These are phyloP conservation scores for Tortrix viridana DNA, from an alignment of 2,888 invertebrate species.

Conservation along the genomic window DNA sequence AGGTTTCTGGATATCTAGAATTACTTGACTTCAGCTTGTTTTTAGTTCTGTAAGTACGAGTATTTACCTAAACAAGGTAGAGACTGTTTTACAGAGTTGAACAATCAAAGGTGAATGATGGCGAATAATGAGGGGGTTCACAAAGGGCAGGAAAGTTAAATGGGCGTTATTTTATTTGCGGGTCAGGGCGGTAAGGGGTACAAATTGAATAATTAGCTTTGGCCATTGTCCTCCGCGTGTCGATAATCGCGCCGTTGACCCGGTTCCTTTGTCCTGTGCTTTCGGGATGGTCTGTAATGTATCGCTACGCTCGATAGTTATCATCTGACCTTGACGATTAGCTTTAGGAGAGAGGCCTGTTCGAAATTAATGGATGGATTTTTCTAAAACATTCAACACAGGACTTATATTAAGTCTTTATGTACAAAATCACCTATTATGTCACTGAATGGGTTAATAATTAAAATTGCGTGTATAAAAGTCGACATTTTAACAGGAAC, in stretches of 20 bases:
- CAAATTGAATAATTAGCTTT: slow-evolving; percentile 77
- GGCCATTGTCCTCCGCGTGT: slow-evolving; percentile 60
- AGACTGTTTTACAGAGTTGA: slow-evolving; percentile 28
- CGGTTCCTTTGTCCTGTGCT: slow-evolving; percentile 54
- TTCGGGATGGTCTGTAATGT: slow-evolving; percentile 11
- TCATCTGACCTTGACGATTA: slow-evolving; percentile 12
- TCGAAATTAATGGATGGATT: too few species aligned
- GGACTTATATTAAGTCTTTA: too few species aligned
- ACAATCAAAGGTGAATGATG: slow-evolving; percentile 57
- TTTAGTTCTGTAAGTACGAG: background rate
- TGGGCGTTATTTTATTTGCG: slow-evolving; percentile 60
- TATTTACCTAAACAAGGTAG: background rate
- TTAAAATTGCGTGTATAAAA: too few species aligned
- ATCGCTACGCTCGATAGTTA: slow-evolving; percentile 13
- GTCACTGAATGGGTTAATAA: too few species aligned
- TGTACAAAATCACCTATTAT: too few species aligned
- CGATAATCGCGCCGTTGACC: slow-evolving; percentile 66
- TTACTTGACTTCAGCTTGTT: background rate
- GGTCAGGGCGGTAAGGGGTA: slow-evolving; percentile 55
- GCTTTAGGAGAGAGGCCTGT: background rate
- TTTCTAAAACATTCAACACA: too few species aligned
- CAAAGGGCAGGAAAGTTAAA: slow-evolving; percentile 62
- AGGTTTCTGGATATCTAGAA: too few species aligned
- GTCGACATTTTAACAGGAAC: too few species aligned
- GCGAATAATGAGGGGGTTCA: slow-evolving; percentile 51